Conservation (phyloP, 1,140 invertebrate species). For the Helicoverpa zea region DNA sequence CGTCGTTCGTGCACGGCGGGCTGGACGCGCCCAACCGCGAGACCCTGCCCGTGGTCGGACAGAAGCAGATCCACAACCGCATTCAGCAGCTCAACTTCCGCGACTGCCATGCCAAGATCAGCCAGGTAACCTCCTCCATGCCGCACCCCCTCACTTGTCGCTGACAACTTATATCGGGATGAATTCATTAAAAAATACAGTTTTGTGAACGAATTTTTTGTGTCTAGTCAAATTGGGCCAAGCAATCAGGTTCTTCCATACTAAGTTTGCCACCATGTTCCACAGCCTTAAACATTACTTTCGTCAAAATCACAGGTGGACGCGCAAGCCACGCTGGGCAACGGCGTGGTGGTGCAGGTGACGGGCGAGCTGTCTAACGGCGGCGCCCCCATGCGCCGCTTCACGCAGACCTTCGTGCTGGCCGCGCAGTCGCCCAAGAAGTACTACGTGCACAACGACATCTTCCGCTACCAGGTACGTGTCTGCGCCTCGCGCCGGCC, state of each 20-base stretch:
- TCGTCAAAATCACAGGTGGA: slow-evolving; percentile 88
- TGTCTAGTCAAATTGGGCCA: too few species aligned
- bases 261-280: too few species aligned
- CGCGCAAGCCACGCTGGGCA: slow-evolving; percentile 96
- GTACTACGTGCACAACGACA: slow-evolving; percentile 99
- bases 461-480: slow-evolving; percentile 97
- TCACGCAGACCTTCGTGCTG: slow-evolving; percentile 99
- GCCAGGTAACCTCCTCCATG: slow-evolving; percentile 88
- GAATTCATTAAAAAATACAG: background rate
- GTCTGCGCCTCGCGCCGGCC: background rate
- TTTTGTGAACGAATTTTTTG: background rate
- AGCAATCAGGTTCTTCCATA: too few species aligned
- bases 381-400: slow-evolving; percentile 97
- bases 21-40: slow-evolving; percentile 93
- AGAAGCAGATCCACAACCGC: slow-evolving; percentile 97
- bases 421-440: slow-evolving; percentile 98
- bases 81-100: slow-evolving; percentile 98
- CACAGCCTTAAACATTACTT: too few species aligned
- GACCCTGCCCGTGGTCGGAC: slow-evolving; percentile 95
- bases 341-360: slow-evolving; percentile 98
- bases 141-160: background rate
- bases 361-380: slow-evolving; percentile 98
- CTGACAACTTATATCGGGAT: too few species aligned
- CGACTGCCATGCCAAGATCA: slow-evolving; percentile 99
- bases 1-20: slow-evolving; percentile 98